Percentiles rank a stretch among this genome's conserved stretches.
These are phyloP conservation scores for Benthosema pterotum DNA, from an alignment of 2,797 vertebrate species.

Conservation along the genomic window DNA sequence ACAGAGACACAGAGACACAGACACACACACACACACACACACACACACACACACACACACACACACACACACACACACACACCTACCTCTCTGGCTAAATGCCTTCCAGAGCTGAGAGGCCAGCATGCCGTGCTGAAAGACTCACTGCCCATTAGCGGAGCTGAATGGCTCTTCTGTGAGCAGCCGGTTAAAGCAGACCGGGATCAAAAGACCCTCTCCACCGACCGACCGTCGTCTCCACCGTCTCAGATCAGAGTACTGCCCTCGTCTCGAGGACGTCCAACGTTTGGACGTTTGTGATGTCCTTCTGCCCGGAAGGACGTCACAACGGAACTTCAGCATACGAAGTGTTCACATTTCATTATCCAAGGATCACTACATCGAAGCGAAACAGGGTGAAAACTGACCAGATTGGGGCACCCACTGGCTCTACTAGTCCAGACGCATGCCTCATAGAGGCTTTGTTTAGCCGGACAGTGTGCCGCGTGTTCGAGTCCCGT, in stretches of 20 bases:
- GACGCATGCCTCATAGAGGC: too few species aligned
- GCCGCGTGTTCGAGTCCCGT: too few species aligned
- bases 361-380: too few species aligned
- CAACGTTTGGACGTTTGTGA: conserved; percentile 79
- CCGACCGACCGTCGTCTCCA: too few species aligned
- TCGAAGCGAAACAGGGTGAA: too few species aligned
- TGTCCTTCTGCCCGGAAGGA: conserved; percentile 57
- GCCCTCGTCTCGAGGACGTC: conserved; percentile 81
- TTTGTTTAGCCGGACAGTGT: too few species aligned
- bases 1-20: conserved; percentile 28
- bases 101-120: conserved; percentile 71
- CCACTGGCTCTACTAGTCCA: too few species aligned
- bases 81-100: conserved; percentile 68
- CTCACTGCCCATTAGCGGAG: conserved; percentile 73
- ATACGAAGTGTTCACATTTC: too few species aligned
- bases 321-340: conserved; percentile 35
- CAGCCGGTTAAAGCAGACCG: conserved; percentile 68
- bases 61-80: not conserved
- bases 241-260: conserved; percentile 78
- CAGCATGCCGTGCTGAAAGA: conserved; percentile 65
- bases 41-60: not conserved
- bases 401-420: too few species aligned
- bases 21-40: not conserved
- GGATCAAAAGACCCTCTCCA: conserved; percentile 76
- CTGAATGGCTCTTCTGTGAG: conserved; percentile 80